Evolutionary conservation across 2,888 invertebrate genomes (phyloP).

Genomic region (Patella ulyssiponensis): DNA sequence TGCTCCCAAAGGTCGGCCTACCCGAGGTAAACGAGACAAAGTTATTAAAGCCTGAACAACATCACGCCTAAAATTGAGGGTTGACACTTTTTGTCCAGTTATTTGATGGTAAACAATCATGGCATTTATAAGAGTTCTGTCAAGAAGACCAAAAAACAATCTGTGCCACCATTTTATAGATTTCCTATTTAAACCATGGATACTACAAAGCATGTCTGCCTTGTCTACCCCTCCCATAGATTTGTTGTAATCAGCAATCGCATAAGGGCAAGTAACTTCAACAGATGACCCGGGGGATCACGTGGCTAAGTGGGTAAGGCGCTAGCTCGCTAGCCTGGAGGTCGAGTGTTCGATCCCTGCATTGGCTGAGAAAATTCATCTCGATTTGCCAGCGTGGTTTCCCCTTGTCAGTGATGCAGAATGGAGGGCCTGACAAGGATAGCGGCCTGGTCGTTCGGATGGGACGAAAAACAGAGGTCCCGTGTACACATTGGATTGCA

Average conservation of each 20-base stretch:
- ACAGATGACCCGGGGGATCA: too few species aligned
- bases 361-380: too few species aligned
- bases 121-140: slow-evolving; percentile 17
- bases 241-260: slow-evolving; percentile 22
- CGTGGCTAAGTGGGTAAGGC: too few species aligned
- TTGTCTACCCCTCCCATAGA: slow-evolving; percentile 34
- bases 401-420: too few species aligned
- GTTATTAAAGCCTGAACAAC: slow-evolving; percentile 8
- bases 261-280: slow-evolving; percentile 21
- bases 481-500: too few species aligned
- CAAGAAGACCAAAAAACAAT: slow-evolving; percentile 15
- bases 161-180: slow-evolving; percentile 16
- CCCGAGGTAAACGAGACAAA: slow-evolving; percentile 17
- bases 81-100: background rate
- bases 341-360: too few species aligned
- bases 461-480: too few species aligned
- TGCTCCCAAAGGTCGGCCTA: slow-evolving; percentile 13
- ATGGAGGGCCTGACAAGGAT: too few species aligned
- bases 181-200: slow-evolving; percentile 22
- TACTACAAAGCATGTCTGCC: slow-evolving; percentile 31
- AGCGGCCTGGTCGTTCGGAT: too few species aligned
- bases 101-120: slow-evolving; percentile 11
- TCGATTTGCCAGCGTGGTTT: too few species aligned
- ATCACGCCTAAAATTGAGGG: slow-evolving; percentile 13
- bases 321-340: too few species aligned